Evolutionary conservation across 2,888 invertebrate genomes (phyloP).

Genomic region (Nemotelus nigrinus): DNA sequence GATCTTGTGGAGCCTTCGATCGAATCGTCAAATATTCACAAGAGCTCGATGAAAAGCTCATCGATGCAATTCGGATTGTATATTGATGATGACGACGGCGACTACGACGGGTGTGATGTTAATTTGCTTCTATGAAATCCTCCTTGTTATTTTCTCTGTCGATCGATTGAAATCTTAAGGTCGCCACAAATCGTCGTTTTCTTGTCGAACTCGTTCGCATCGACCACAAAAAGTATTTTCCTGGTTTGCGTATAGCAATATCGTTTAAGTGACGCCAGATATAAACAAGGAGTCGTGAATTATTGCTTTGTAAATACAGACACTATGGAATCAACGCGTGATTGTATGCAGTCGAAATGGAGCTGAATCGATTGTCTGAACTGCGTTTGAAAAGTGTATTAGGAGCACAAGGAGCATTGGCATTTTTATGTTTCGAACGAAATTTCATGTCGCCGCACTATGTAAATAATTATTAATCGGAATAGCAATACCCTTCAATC

Average conservation of each 20-base stretch:
- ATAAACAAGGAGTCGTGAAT: slow-evolving; percentile 43
- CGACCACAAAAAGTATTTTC: slow-evolving; percentile 10
- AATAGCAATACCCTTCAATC: too few relatives aligned
- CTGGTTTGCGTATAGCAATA: slow-evolving; percentile 36
- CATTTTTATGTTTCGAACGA: slow-evolving; percentile 5
- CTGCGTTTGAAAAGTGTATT: slow-evolving; percentile 11
- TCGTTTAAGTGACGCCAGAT: slow-evolving; percentile 42
- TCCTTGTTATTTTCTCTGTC: slow-evolving; percentile 17
- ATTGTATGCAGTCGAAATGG: slow-evolving; percentile 1
- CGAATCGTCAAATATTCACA: neutral
- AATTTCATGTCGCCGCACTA: slow-evolving; percentile 25
- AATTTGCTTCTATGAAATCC: slow-evolving; percentile 17
- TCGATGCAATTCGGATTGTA: slow-evolving; percentile 2
- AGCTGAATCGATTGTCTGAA: slow-evolving; percentile 33
- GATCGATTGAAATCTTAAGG: neutral
- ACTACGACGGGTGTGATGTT: neutral
- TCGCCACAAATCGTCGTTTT: slow-evolving; percentile 12
- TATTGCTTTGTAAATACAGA: slow-evolving; percentile 45
- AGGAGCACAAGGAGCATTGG: neutral
- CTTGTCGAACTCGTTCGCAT: neutral
- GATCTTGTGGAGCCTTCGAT: slow-evolving; percentile 35
- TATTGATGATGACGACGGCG: neutral
- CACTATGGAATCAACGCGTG: slow-evolving; percentile 27
- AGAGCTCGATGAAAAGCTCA: neutral
- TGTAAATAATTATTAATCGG: slow-evolving; percentile 6